A percentile compares a stretch with the other conserved stretches of the same genome.
Evolutionary conservation across 2,888 invertebrate genomes (phyloP).

Genomic region (Mythimna loreyi): DNA sequence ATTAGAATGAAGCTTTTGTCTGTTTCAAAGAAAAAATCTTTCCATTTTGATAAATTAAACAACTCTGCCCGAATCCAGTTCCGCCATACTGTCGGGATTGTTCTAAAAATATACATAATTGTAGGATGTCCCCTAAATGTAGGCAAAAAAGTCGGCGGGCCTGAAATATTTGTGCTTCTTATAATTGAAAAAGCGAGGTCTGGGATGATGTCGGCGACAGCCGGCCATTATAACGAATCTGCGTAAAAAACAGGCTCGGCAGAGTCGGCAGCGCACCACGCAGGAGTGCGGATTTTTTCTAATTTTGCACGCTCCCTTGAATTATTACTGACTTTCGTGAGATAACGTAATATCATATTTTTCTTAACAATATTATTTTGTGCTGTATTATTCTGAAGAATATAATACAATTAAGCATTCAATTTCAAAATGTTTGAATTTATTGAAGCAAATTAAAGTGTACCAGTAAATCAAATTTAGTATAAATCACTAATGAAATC

Average conservation of each 20-base stretch:
- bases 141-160: conserved; percentile 36
- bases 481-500: neutral
- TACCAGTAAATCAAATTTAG: neutral
- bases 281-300: conserved; percentile 43
- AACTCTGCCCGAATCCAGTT: conserved; percentile 17
- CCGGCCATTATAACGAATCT: conserved; percentile 63
- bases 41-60: conserved; percentile 34
- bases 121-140: conserved; percentile 55
- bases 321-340: conserved; percentile 19
- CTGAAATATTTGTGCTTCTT: conserved; percentile 53
- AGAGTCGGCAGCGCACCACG: conserved; percentile 18
- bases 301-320: conserved; percentile 52
- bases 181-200: conserved; percentile 61
- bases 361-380: conserved; percentile 12
- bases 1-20: neutral
- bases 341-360: conserved; percentile 37
- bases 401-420: neutral
- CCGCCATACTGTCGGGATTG: conserved; percentile 35
- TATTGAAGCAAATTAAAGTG: neutral
- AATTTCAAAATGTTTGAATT: neutral
- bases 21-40: conserved; percentile 2
- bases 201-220: conserved; percentile 58
- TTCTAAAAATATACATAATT: conserved; percentile 51
- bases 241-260: conserved; percentile 49
- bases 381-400: neutral